Evolutionary conservation across 2,797 vertebrate genomes (phyloP).

Genomic region (Pachyuromys duprasi): DNA sequence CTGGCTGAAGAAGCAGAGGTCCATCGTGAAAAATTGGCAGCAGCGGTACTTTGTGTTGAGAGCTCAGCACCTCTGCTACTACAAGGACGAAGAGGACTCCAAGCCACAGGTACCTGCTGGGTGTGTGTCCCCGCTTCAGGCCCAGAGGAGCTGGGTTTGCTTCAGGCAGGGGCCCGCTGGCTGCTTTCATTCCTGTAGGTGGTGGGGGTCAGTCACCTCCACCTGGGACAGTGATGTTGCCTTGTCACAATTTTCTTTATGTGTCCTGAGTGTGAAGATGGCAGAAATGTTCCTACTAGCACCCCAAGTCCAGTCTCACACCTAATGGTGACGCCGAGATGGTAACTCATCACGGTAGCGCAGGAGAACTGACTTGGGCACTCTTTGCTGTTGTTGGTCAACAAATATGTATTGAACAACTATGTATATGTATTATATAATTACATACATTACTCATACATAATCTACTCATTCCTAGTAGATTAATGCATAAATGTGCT

Average conservation of each 20-base stretch:
- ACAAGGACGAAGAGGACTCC: conserved; percentile 95
- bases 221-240: not conserved
- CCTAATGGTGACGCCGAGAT: not conserved
- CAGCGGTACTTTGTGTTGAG: conserved; percentile 94
- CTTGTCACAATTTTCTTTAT: not conserved
- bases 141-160: not conserved
- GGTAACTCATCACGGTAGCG: not conserved
- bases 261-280: not conserved
- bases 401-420: not conserved
- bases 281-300: not conserved
- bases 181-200: not conserved
- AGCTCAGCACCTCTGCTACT: conserved; percentile 93
- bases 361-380: not conserved
- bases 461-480: not conserved
- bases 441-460: too few species aligned
- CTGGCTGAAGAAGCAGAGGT: conserved; percentile 97
- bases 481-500: not conserved
- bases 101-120: conserved; percentile 91
- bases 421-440: not conserved
- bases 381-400: not conserved
- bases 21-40: conserved; percentile 98
- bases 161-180: not conserved
- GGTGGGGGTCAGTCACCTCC: not conserved
- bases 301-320: not conserved
- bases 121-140: not conserved